These are phyloP conservation scores for Candoia aspera DNA, from an alignment of 2,113 vertebrate genomes.

Conservation along the genomic window DNA sequence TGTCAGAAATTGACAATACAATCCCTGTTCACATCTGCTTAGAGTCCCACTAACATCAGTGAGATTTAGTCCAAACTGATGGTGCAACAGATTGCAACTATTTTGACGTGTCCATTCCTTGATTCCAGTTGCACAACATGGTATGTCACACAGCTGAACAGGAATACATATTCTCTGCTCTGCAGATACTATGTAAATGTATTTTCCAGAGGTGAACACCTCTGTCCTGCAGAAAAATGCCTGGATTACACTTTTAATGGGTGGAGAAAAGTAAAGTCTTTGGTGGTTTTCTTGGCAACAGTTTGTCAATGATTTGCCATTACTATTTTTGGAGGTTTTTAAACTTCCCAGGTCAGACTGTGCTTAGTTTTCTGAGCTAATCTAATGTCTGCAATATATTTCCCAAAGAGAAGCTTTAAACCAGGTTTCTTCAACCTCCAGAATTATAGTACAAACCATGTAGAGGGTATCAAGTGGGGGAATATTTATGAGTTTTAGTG, in stretches of 20 bases:
- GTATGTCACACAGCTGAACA: neutral
- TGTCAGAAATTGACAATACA: neutral
- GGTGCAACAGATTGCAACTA: neutral
- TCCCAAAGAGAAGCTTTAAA: neutral
- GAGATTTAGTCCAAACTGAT: neutral
- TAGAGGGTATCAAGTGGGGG: neutral
- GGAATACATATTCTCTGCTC: neutral
- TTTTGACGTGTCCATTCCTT: neutral
- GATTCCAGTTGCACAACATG: neutral
- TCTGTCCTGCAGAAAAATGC: neutral
- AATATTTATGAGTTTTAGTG: neutral
- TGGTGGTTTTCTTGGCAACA: neutral
- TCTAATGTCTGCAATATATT: neutral
- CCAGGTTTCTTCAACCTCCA: neutral
- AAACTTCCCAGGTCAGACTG: neutral
- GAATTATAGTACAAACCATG: neutral
- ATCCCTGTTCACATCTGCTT: neutral
- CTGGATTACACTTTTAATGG: neutral
- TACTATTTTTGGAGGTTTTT: neutral
- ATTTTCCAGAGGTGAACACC: neutral
- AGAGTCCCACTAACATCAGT: neutral
- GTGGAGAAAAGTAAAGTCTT: neutral
- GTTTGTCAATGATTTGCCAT: neutral
- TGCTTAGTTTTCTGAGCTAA: neutral
- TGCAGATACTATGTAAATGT: neutral